These are phyloP conservation scores for Gastracanthus pulcherrimus DNA, from an alignment of 2,888 invertebrate genomes.

Conservation along the genomic window DNA sequence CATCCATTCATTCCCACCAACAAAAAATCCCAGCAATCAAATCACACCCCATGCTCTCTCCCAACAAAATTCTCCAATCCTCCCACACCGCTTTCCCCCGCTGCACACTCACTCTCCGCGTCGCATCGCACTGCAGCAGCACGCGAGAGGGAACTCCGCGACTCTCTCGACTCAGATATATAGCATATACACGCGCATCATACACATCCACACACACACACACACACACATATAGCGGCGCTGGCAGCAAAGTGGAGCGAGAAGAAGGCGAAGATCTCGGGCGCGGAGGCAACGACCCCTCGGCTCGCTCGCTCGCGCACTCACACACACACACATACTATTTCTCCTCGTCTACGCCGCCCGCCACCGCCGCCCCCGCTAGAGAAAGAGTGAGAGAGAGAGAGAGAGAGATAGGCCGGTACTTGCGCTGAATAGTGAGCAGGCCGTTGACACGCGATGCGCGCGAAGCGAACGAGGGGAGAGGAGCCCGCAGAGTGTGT, in stretches of 20 bases:
- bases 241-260: constrained; percentile 46
- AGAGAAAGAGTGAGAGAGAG: constrained; percentile 10
- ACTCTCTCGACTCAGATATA: too few species aligned
- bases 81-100: too few species aligned
- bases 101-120: too few species aligned
- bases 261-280: constrained; percentile 62
- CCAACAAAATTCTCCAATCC: too few species aligned
- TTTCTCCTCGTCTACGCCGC: constrained; percentile 58
- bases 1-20: too few species aligned
- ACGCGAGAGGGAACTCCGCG: too few species aligned
- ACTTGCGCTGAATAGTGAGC: constrained; percentile 74
- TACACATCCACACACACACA: background rate
- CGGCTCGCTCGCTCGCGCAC: background rate
- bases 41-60: too few species aligned
- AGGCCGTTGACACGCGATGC: constrained; percentile 73
- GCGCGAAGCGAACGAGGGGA: background rate
- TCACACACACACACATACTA: constrained; percentile 46
- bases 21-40: too few species aligned
- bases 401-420: constrained; percentile 32
- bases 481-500: background rate
- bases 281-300: constrained; percentile 72
- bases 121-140: too few species aligned
- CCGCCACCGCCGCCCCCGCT: constrained; percentile 62
- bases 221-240: background rate
- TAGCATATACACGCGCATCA: too few species aligned